Evolutionary conservation across 2,888 invertebrate genomes (phyloP).

Genomic region (Autographa pulchrina): DNA sequence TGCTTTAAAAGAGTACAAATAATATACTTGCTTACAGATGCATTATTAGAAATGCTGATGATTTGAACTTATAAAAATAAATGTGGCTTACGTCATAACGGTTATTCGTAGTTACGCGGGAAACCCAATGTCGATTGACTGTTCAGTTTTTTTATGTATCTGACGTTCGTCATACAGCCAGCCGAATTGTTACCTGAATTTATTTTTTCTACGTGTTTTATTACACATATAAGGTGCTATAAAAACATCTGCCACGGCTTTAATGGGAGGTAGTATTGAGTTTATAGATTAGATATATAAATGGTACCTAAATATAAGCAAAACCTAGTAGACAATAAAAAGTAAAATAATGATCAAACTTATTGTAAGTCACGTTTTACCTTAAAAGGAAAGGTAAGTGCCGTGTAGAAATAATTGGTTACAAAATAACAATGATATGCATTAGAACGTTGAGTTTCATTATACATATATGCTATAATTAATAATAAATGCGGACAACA

Average conservation of each 20-base stretch:
- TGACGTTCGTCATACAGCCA: neutral
- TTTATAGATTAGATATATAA: too few species aligned
- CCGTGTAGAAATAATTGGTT: neutral
- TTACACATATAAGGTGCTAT: too few species aligned
- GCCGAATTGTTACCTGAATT: neutral
- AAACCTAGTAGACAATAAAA: neutral
- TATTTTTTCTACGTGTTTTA: neutral
- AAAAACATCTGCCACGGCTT: too few species aligned
- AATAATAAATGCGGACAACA: too few species aligned
- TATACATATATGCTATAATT: too few species aligned
- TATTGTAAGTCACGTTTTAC: conserved; percentile 21
- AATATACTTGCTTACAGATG: conserved; percentile 18
- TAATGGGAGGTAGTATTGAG: too few species aligned
- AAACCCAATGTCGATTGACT: conserved; percentile 5
- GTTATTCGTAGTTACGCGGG: conserved; percentile 11
- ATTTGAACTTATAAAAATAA: neutral
- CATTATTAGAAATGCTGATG: neutral
- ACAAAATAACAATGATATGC: neutral
- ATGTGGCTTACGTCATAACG: neutral
- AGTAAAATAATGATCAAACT: neutral
- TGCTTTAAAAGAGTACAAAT: conserved; percentile 4
- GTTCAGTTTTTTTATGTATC: neutral
- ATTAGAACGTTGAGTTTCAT: too few species aligned
- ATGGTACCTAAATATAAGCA: neutral
- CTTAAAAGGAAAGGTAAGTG: neutral